These are phyloP conservation scores for Pammene fasciana DNA, from an alignment of 2,888 invertebrate species.

Conservation along the genomic window DNA sequence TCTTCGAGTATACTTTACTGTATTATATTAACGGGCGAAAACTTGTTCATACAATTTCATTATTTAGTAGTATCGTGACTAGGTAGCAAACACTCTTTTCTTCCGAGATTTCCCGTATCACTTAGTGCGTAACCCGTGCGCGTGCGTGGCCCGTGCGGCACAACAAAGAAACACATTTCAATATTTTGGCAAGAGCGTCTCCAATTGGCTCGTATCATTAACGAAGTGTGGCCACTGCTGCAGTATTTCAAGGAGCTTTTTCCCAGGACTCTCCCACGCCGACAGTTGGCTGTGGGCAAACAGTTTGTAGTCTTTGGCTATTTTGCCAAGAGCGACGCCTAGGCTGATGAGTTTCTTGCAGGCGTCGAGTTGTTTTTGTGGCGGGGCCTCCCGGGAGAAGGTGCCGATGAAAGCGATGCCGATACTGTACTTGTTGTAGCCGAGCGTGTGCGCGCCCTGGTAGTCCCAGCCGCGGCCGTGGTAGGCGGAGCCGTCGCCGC, in stretches of 20 bases:
- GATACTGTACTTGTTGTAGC: slow-evolving; percentile 86
- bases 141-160: not conserved
- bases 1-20: not conserved
- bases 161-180: slow-evolving; percentile 13
- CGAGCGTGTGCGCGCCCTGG: slow-evolving; percentile 87
- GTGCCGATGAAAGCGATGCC: slow-evolving; percentile 90
- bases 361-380: slow-evolving; percentile 83
- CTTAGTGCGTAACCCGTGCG: not conserved
- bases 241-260: slow-evolving; percentile 85
- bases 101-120: not conserved
- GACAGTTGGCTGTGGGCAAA: slow-evolving; percentile 87
- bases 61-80: not conserved
- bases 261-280: slow-evolving; percentile 87
- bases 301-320: slow-evolving; percentile 86
- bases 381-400: slow-evolving; percentile 81
- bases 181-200: slow-evolving; percentile 60
- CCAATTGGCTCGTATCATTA: slow-evolving; percentile 57
- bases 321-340: slow-evolving; percentile 85
- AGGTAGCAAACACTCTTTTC: not conserved
- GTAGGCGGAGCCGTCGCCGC: slow-evolving; percentile 90
- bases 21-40: no score
- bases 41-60: not conserved
- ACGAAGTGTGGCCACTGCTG: slow-evolving; percentile 88
- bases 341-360: slow-evolving; percentile 84
- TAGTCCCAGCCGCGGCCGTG: slow-evolving; percentile 89